These are phyloP conservation scores for Stenchaetothrips biformis DNA, from an alignment of 2,888 invertebrate species.

Conservation along the genomic window DNA sequence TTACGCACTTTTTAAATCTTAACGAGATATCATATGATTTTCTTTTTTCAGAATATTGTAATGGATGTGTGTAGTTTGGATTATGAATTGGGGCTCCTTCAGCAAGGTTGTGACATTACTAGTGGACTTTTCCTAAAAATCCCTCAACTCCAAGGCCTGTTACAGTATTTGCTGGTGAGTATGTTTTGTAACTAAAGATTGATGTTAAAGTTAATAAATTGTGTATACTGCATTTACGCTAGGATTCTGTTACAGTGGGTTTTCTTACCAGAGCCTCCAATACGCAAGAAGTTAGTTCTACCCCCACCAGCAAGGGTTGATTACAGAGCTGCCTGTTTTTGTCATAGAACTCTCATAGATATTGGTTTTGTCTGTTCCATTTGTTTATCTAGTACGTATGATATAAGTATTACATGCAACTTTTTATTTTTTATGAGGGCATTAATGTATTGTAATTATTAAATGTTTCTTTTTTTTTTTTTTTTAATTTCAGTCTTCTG, in stretches of 20 bases:
- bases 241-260: slow-evolving; percentile 65
- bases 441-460: background rate
- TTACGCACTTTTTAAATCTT: too few relatives aligned
- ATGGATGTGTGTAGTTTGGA: slow-evolving; percentile 91
- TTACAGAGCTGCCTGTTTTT: slow-evolving; percentile 96
- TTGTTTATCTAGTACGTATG: slow-evolving; percentile 79
- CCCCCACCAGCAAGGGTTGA: slow-evolving; percentile 90
- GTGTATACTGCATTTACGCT: background rate
- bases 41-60: slow-evolving; percentile 63
- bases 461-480: slow-evolving; percentile 30
- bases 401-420: slow-evolving; percentile 7
- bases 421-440: background rate
- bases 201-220: slow-evolving; percentile 7
- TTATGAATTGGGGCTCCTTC: slow-evolving; percentile 82
- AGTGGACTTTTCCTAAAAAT: slow-evolving; percentile 87
- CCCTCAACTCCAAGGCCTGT: slow-evolving; percentile 76
- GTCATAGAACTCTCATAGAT: slow-evolving; percentile 90
- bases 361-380: slow-evolving; percentile 97
- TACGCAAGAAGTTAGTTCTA: slow-evolving; percentile 74
- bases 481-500: slow-evolving; percentile 78
- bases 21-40: background rate
- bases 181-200: background rate
- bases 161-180: slow-evolving; percentile 78
- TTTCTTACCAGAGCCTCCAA: slow-evolving; percentile 79
- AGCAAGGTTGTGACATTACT: slow-evolving; percentile 96